Percentiles rank a stretch among this genome's conserved stretches.
Evolutionary conservation across 2,113 vertebrate species (phyloP).

Genomic region (Callospermophilus lateralis): DNA sequence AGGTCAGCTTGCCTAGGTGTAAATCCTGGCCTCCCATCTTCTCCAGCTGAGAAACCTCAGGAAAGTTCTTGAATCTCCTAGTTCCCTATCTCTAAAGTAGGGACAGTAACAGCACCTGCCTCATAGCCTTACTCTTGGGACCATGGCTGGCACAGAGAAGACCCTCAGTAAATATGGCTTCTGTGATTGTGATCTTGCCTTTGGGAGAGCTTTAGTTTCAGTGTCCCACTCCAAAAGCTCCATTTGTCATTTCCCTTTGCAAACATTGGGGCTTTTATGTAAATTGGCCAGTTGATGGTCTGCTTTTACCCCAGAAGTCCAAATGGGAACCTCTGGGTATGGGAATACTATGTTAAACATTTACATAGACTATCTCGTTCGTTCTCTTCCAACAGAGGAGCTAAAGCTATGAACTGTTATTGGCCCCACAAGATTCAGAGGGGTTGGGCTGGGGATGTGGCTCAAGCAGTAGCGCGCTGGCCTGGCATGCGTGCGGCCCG

Average conservation of each 20-base stretch:
- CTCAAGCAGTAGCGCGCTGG: too few relatives aligned
- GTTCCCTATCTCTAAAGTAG: background rate
- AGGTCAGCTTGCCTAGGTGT: background rate
- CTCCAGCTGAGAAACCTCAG: background rate
- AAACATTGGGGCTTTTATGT: background rate
- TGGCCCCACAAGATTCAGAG: background rate
- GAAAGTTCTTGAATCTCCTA: background rate
- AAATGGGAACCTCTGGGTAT: background rate
- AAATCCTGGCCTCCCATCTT: background rate
- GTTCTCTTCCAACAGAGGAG: background rate
- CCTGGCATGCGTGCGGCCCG: too few relatives aligned
- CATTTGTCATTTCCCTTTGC: background rate
- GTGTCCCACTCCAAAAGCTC: background rate
- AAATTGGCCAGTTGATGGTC: background rate
- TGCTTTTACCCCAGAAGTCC: background rate
- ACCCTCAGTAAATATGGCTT: background rate
- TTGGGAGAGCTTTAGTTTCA: background rate
- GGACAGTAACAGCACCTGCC: background rate
- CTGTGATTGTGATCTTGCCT: background rate
- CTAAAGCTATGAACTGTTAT: background rate
- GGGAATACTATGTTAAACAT: background rate
- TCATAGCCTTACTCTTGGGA: background rate
- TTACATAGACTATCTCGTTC: background rate
- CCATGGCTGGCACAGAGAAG: background rate
- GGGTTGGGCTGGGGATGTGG: too few relatives aligned